Evolutionary conservation across 1,140 invertebrate genomes (phyloP), one percentile per base, ranked within the genome.

Genomic region (Drosophila insularis): DNA sequence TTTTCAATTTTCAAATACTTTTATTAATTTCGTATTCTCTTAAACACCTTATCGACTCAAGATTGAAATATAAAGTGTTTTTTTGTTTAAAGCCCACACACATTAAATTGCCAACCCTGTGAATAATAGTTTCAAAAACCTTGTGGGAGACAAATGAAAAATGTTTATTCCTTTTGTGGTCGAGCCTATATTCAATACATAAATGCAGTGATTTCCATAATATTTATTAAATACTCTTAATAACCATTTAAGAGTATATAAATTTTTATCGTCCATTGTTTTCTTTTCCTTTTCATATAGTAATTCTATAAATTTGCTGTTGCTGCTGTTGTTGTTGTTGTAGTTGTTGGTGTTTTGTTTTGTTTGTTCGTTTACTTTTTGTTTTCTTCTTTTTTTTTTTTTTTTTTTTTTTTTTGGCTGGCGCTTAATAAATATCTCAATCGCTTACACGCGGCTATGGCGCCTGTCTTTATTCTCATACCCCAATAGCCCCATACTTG

Each of bases 391-490:
- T n/a, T n/a, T n/a, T n/a, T n/a, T n/a, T n/a, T n/a, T 31, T 31
- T 5, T 71, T 32, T 53, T 46, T 58, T 73, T 46, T 54, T 19
- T 46, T 46, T 7, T 19, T 37, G 54, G 67, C 39, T 63, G 63
- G 60, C 64, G 66, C 71, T 82, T 77, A 76, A 89, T 79, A 87
- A 82, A 87, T 82, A 80, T 86, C 71, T 76, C 75, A 76, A 78
- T 81, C 74, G 75, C 61, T 73, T 74, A 62, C 71, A 74, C 78
- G 75, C 74, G 78, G 68, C 67, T 69, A 62, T 56, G 78, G 74
- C 80, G 74, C 74, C 78, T 74, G 74, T 70, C 71, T 78, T 55
- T 62, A 55, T 32, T 53, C 14, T 8, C 11, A n/a, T 23, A 39
- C 21, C 23, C 39, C 21, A 27, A 21, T 13, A 37, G 11, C 59